Base-by-base conservation (phyloP, 2,797 vertebrate genomes). In the Ptychobarbus kaznakovi region DNA sequence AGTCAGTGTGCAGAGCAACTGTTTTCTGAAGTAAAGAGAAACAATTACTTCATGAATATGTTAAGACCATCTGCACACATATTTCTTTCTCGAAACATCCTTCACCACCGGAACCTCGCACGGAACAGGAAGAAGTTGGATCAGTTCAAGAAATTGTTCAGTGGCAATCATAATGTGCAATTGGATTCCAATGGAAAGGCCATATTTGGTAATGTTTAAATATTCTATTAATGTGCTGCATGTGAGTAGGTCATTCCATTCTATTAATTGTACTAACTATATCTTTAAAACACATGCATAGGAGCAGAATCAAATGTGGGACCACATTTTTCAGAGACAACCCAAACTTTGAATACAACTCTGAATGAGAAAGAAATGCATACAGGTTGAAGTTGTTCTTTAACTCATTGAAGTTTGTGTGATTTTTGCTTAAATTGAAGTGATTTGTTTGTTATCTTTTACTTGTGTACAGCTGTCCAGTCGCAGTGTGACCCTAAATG, bases 1-100 rank as follows among this genome's bases (percentile, higher is more conserved):
- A 20, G 66, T 68, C 66, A 68, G 35, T 38, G 10, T 68, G 32
- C 16, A 10, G 7, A 68, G 15, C 32, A 68, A 5, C 18, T 68
- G 18, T 68, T 68, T 9, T 68, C 16, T 68, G 65, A 68, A 68
- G 65, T 68, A 68, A 38, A 68, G 32, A 68, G 65, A 68, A 38
- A 68, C 16, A 68, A 35, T 20, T 68, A 68, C 32, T 66, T 66
- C 32, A 66, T 66, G 32, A 69, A 68, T 38, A 68, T 68, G 66
- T 0, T 68, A 40, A 68, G 32, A 40, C 35, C 35, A 38, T 68
- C 66, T 40, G 66, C 35, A 20, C 66, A 40, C 66, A 40, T 69
- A 40, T 69, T 69, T 69, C 66, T 69, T 18, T 35, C 66, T 20
- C 8, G 3, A 69, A 35, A 68, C 65, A 68, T 16, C 2, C 65